A percentile compares a stretch with the other conserved stretches of the same genome.
These are phyloP conservation scores for Pipistrellus pipistrellus DNA, from an alignment of 2,797 vertebrate species.

Conservation along the genomic window DNA sequence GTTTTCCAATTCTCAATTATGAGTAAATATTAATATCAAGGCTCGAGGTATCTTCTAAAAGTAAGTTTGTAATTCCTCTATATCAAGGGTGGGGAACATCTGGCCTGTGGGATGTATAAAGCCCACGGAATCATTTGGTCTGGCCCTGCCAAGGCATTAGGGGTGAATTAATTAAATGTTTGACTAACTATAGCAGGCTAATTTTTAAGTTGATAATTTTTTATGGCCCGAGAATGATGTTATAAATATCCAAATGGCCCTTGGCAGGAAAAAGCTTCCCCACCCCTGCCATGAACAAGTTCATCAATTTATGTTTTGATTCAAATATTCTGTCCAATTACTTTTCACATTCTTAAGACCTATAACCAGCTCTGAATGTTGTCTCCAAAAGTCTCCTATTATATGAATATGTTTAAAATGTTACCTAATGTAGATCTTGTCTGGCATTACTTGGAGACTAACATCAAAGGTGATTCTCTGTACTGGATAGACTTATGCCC, in stretches of 20 bases:
- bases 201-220: too few species aligned
- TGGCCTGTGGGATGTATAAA: too few species aligned
- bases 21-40: background rate
- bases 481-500: background rate
- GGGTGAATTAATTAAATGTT: too few species aligned
- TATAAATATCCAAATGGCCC: too few species aligned
- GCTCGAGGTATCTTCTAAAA: background rate
- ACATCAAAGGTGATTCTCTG: background rate
- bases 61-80: background rate
- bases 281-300: background rate
- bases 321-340: constrained; percentile 29
- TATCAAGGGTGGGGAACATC: background rate
- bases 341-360: constrained; percentile 19
- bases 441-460: background rate
- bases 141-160: too few species aligned
- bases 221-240: too few species aligned
- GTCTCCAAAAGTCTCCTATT: background rate
- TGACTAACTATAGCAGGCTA: too few species aligned
- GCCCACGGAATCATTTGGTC: too few species aligned
- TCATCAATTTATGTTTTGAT: constrained; percentile 27
- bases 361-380: background rate
- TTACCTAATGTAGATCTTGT: background rate
- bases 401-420: background rate
- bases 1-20: background rate
- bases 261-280: too few species aligned